Conservation (phyloP, 1,140 invertebrate genomes). For the Oryctes rhinoceros region DNA sequence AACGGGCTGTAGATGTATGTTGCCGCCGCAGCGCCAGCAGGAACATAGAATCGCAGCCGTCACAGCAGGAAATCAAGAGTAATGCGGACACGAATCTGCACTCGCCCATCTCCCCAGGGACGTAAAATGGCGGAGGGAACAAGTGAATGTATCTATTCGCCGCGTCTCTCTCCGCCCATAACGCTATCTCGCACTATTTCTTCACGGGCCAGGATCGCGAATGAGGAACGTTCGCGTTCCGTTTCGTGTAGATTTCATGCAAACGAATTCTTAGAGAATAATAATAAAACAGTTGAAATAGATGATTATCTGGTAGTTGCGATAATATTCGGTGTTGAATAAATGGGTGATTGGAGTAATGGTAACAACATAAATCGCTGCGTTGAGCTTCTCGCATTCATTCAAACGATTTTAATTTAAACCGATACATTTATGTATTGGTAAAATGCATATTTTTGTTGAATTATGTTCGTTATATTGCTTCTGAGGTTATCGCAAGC, state of each 20-base stretch:
- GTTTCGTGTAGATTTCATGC: neutral
- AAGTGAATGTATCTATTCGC: conserved; percentile 42
- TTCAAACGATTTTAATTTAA: too few species aligned
- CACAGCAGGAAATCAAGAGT: conserved; percentile 62
- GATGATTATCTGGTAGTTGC: too few species aligned
- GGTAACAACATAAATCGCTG: too few species aligned
- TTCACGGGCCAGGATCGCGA: neutral
- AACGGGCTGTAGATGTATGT: conserved; percentile 28
- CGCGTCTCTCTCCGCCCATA: neutral
- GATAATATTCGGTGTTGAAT: too few species aligned
- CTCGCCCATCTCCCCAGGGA: conserved; percentile 59
- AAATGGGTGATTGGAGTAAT: too few species aligned
- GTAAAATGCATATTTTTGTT: too few species aligned
- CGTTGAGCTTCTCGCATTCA: too few species aligned
- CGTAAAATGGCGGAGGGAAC: conserved; percentile 56
- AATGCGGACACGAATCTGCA: conserved; percentile 63
- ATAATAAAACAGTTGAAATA: neutral
- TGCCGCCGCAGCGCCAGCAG: conserved; percentile 21
- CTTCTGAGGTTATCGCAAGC: too few species aligned
- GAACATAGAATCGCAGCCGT: conserved; percentile 50
- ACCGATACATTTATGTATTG: too few species aligned
- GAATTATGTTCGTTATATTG: too few species aligned
- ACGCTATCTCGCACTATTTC: conserved; percentile 23
- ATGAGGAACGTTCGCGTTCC: neutral
- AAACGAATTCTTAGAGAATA: neutral